Conservation (phyloP, 1,140 invertebrate genomes). For the Glossosoma conforme region DNA sequence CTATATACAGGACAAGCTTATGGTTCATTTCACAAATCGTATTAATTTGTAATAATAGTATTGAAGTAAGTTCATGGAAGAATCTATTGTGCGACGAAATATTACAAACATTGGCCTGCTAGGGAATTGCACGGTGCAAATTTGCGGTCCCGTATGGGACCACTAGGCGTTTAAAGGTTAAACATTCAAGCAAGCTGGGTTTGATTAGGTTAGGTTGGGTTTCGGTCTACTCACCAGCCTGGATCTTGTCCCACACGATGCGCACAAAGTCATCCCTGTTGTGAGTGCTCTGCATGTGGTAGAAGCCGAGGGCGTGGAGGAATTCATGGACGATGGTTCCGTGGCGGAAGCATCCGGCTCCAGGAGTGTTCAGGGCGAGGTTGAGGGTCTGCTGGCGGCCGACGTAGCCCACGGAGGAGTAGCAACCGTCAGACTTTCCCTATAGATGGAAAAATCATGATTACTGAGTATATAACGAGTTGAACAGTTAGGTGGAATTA, state of each 20-base stretch:
- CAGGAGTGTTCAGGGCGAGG: slow-evolving; percentile 43
- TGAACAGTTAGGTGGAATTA: neutral
- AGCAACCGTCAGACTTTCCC: slow-evolving; percentile 49
- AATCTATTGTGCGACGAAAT: too few relatives aligned
- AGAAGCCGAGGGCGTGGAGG: slow-evolving; percentile 64
- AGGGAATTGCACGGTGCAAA: too few relatives aligned
- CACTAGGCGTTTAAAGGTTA: too few relatives aligned
- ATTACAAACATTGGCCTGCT: too few relatives aligned
- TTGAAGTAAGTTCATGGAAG: too few relatives aligned
- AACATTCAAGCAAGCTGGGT: too few relatives aligned
- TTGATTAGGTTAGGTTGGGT: too few relatives aligned
- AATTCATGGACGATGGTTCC: slow-evolving; percentile 64
- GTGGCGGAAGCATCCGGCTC: slow-evolving; percentile 49
- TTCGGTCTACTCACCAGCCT: slow-evolving; percentile 38
- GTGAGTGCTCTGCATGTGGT: slow-evolving; percentile 66
- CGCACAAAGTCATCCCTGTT: slow-evolving; percentile 66
- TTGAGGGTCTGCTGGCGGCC: slow-evolving; percentile 50
- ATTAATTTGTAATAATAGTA: too few relatives aligned
- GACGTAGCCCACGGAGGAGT: slow-evolving; percentile 48
- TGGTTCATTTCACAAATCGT: too few relatives aligned
- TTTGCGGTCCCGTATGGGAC: too few relatives aligned
- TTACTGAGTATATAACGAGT: neutral
- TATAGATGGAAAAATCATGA: slow-evolving; percentile 32
- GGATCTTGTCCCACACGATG: slow-evolving; percentile 66
- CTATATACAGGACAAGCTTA: too few relatives aligned